phyloP scores from a whole-genome alignment of 2,797 vertebrate genomes.

The Alouatta caraya region DNA sequence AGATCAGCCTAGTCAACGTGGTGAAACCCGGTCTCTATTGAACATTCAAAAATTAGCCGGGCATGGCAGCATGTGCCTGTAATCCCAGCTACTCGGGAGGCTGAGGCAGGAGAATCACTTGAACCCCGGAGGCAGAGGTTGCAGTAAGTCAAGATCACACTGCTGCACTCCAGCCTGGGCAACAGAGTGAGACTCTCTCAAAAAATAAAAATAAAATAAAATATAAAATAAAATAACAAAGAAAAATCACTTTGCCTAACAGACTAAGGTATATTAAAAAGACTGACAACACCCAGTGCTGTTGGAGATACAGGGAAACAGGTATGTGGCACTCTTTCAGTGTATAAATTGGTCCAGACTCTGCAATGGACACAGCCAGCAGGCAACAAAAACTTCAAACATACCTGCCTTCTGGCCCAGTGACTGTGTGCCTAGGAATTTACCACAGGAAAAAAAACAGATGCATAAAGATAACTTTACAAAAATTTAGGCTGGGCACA shows the following conservation, averaged over 20 bases:
- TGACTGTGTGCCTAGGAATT: not conserved
- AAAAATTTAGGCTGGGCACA: not conserved
- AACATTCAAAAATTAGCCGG: not conserved
- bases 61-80: fast-evolving
- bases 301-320: not conserved
- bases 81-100: not conserved
- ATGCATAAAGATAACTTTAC: not conserved
- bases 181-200: not conserved
- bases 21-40: not conserved
- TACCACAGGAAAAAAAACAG: not conserved
- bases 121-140: not conserved
- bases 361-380: not conserved
- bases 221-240: not conserved
- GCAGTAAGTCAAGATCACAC: not conserved
- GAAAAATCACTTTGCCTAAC: not conserved
- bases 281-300: not conserved
- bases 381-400: not conserved
- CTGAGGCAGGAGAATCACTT: not conserved
- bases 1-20: not conserved
- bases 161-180: not conserved
- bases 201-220: not conserved
- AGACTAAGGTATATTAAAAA: not conserved
- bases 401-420: not conserved
- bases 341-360: not conserved
- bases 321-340: not conserved